Conservation (phyloP, 2,888 invertebrate genomes). For the Cosmia pyralina region DNA sequence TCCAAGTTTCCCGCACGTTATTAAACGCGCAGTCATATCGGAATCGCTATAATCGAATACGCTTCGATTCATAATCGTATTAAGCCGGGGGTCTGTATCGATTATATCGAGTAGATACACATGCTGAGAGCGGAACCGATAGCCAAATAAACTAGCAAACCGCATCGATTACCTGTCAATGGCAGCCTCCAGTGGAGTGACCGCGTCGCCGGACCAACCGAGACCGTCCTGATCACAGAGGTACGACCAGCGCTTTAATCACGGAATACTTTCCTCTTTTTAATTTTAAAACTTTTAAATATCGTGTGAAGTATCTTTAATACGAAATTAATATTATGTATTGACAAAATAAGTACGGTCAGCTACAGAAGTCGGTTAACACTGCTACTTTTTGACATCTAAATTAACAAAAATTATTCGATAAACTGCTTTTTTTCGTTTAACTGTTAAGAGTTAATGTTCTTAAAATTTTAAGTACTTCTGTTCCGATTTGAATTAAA, state of each 20-base stretch:
- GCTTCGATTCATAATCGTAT: conserved; percentile 82
- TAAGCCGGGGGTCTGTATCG: conserved; percentile 77
- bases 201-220: conserved; percentile 78
- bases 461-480: too few relatives aligned
- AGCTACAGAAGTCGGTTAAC: too few relatives aligned
- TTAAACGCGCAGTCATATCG: conserved; percentile 70
- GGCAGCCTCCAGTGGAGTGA: conserved; percentile 83
- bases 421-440: too few relatives aligned
- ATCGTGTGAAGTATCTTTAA: neutral
- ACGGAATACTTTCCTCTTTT: conserved; percentile 19
- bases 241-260: conserved; percentile 51
- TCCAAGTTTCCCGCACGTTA: conserved; percentile 58
- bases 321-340: neutral
- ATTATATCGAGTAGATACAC: conserved; percentile 87
- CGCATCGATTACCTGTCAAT: conserved; percentile 89
- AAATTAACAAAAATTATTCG: too few relatives aligned
- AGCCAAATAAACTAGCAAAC: conserved; percentile 89
- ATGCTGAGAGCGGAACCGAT: conserved; percentile 85
- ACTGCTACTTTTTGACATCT: too few relatives aligned
- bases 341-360: conserved; percentile 3
- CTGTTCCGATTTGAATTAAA: too few relatives aligned
- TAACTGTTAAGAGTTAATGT: too few relatives aligned
- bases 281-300: conserved; percentile 12
- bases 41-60: conserved; percentile 77
- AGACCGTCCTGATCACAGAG: conserved; percentile 69